Conservation (phyloP, 2,797 vertebrate species). For the Arremon aurantiirostris region DNA sequence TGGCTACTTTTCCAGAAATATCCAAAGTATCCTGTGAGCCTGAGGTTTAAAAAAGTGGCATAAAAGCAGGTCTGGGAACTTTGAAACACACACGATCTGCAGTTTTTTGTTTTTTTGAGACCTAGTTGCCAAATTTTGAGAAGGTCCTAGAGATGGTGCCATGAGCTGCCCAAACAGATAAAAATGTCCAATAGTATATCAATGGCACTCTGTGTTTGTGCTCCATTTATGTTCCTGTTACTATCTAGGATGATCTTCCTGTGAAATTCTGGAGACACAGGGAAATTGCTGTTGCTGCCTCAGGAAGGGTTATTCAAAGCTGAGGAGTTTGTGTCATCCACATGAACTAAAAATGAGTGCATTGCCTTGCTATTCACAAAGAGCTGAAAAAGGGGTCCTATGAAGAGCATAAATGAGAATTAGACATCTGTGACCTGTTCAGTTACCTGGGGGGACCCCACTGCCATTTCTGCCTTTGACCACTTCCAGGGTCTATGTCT, state of each 20-base stretch:
- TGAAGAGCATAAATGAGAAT: neutral
- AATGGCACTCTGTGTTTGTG: no score
- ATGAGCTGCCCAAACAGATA: neutral
- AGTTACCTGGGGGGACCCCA: neutral
- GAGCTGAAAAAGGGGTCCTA: neutral
- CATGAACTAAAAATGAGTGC: neutral
- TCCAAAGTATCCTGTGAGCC: neutral
- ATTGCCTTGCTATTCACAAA: neutral
- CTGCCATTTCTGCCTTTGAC: neutral
- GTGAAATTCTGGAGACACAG: neutral
- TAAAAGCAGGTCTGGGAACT: neutral
- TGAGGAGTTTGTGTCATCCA: neutral
- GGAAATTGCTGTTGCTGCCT: neutral
- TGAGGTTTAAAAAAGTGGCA: neutral
- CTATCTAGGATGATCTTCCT: neutral
- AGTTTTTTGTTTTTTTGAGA: neutral
- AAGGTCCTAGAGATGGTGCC: neutral
- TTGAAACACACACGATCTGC: neutral
- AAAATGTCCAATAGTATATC: neutral
- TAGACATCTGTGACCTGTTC: neutral
- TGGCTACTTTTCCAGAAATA: neutral
- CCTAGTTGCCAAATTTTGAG: rapidly evolving
- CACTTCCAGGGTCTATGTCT: rapidly evolving
- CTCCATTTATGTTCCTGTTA: neutral
- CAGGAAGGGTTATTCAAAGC: neutral